Percentiles rank a stretch among this genome's conserved stretches.
phyloP scores from a whole-genome alignment of 2,797 vertebrate species.

The Pangasius larnaudii region DNA sequence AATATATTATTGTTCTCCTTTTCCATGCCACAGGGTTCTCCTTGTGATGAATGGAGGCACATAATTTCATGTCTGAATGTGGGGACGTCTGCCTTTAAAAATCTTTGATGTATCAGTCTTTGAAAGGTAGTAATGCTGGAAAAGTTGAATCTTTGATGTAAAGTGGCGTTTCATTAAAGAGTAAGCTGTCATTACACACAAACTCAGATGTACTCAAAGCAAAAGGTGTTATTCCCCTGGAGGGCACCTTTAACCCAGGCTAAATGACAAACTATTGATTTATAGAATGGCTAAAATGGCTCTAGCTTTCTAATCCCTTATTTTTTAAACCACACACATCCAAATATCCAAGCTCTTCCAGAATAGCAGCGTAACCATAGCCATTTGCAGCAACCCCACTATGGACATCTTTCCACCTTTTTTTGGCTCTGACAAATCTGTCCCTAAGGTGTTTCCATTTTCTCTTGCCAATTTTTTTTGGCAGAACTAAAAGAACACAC shows the following conservation, averaged over 20 bases:
- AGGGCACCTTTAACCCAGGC: not conserved
- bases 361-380: not conserved
- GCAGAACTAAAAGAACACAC: not conserved
- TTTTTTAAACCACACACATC: not conserved
- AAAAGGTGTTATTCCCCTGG: not conserved
- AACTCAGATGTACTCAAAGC: not conserved
- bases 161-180: not conserved
- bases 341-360: not conserved
- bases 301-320: not conserved
- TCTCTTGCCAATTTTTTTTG: not conserved
- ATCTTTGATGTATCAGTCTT: not conserved
- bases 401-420: not conserved
- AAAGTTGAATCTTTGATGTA: not conserved
- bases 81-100: not conserved
- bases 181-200: not conserved
- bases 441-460: not conserved
- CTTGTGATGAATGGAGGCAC: not conserved
- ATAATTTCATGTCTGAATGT: not conserved
- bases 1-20: slow-evolving; percentile 1
- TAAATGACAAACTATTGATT: slow-evolving; percentile 19
- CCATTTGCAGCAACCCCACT: not conserved
- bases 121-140: not conserved
- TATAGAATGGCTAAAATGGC: not conserved
- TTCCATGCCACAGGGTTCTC: not conserved
- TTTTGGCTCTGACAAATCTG: not conserved